Evolutionary conservation across 2,888 invertebrate species (phyloP), one percentile per base, ranked within the genome.

Genomic region (Caenorhabditis macrosperma): DNA sequence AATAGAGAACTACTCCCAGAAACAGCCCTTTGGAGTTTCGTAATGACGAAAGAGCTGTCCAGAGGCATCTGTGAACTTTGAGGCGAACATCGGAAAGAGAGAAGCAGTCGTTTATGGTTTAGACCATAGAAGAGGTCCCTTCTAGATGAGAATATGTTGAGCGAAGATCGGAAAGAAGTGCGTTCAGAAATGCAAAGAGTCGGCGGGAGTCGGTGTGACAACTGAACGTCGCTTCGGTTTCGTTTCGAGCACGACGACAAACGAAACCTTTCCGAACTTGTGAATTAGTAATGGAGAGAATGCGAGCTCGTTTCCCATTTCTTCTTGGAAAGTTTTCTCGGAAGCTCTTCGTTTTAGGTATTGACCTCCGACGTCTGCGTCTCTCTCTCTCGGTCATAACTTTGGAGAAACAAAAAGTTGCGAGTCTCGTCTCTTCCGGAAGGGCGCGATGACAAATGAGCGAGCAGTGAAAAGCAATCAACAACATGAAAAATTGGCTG

Each of bases 401-500:
- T 33, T 15, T n/a, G n/a, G 10, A 15, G 52, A 67, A 52, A 66
- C 41, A 68, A 68, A 57, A 68, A 68, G 57, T 68, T 68, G 57
- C 12, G 5, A 10, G 5, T 9, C 7, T 38, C 38, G 38, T 38
- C 9, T 9, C 48, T 68, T 59, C 52, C 50, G 46, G 55, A 48
- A 15, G 54, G 30, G 33, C 6, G 68, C 68, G 68, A 59, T 68
- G 68, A 57, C 33, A 69, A 69, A 69, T 52, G 59, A 60, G 41
- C 15, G 46, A 24, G 57, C 26, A 46, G 68, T 26, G 9, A 68
- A 59, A 68, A 69, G 69, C 69, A 69, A 60, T 69, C 60, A 69
- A 69, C 69, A 52, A 60, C 50, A 69, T 69, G 69, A 69, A 69
- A 60, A 60, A 69, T 60, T 50, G 59, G 59, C 60, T 69, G 69